Percentiles rank a stretch among this genome's conserved stretches.
Evolutionary conservation across 2,797 vertebrate species (phyloP).

Genomic region (Decapterus maruadsi): DNA sequence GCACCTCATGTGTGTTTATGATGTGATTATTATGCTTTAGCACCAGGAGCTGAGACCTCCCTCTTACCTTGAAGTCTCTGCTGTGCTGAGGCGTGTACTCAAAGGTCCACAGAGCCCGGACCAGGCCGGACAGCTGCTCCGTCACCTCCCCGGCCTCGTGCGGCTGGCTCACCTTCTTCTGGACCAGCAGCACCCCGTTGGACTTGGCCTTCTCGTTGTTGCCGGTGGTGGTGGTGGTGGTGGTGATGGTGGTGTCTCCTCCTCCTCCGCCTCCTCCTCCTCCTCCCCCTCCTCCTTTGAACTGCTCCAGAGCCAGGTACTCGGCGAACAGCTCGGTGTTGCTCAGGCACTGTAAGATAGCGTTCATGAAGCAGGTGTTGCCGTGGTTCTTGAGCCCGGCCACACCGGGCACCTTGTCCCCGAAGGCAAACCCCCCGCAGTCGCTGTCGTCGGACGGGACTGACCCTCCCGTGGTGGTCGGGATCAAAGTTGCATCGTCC

Average conservation of each 20-base stretch:
- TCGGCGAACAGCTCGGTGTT: slow-evolving; percentile 99
- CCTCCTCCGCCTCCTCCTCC: too few species aligned
- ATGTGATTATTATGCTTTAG: background rate
- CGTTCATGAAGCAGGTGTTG: slow-evolving; percentile 99
- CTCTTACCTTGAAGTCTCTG: slow-evolving; percentile 95
- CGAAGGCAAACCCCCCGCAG: slow-evolving; percentile 85
- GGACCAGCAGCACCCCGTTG: slow-evolving; percentile 81
- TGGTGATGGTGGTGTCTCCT: too few species aligned
- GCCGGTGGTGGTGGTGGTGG: slow-evolving; percentile 35
- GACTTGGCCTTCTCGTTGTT: slow-evolving; percentile 79
- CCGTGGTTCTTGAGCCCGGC: slow-evolving; percentile 97
- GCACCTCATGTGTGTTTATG: background rate
- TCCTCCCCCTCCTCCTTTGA: slow-evolving; percentile 77
- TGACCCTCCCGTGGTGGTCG: slow-evolving; percentile 81
- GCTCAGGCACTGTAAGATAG: slow-evolving; percentile 97
- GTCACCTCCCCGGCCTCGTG: slow-evolving; percentile 91
- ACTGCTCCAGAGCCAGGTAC: slow-evolving; percentile 96
- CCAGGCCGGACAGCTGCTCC: slow-evolving; percentile 96
- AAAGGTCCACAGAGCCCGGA: slow-evolving; percentile 96
- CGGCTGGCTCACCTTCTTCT: slow-evolving; percentile 75
- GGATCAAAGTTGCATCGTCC: slow-evolving; percentile 81
- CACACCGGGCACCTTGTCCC: slow-evolving; percentile 91
- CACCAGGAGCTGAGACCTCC: background rate
- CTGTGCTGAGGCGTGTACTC: slow-evolving; percentile 99
- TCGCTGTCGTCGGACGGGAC: slow-evolving; percentile 86